phyloP scores from a whole-genome alignment of 2,113 vertebrate species.

The Hemibagrus wyckioides region DNA sequence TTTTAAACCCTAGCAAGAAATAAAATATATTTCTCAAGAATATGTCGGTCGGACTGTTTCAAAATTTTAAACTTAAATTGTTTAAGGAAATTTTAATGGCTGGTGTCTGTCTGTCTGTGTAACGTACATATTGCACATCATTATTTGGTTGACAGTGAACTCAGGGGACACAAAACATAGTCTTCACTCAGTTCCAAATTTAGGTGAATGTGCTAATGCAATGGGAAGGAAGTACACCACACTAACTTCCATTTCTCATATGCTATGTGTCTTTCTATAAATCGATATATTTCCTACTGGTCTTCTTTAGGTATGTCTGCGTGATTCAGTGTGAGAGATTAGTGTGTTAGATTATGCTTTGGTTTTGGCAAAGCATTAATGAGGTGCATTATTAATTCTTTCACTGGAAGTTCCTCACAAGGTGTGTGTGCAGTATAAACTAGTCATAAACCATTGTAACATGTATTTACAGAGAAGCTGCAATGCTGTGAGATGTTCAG shows the following conservation, averaged over 20 bases:
- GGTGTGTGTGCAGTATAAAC: not conserved
- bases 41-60: not conserved
- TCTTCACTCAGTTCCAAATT: not conserved
- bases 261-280: not conserved
- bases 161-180: not conserved
- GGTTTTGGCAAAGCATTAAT: not conserved
- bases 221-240: slow-evolving; percentile 23
- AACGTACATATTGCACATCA: not conserved
- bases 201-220: slow-evolving; percentile 26
- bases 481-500: not conserved
- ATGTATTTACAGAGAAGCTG: not conserved
- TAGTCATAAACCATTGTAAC: not conserved
- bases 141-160: not conserved
- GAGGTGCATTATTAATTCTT: not conserved
- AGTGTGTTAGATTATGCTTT: not conserved
- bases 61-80: not conserved
- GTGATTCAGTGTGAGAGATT: not conserved
- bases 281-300: not conserved
- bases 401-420: not conserved
- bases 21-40: too few species aligned
- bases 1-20: too few species aligned
- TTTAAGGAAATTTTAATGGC: not conserved
- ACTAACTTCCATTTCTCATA: not conserved
- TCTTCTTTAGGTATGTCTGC: not conserved
- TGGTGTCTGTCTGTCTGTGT: not conserved